phyloP scores from a whole-genome alignment of 2,113 vertebrate genomes.

The Malaclemys terrapin region DNA sequence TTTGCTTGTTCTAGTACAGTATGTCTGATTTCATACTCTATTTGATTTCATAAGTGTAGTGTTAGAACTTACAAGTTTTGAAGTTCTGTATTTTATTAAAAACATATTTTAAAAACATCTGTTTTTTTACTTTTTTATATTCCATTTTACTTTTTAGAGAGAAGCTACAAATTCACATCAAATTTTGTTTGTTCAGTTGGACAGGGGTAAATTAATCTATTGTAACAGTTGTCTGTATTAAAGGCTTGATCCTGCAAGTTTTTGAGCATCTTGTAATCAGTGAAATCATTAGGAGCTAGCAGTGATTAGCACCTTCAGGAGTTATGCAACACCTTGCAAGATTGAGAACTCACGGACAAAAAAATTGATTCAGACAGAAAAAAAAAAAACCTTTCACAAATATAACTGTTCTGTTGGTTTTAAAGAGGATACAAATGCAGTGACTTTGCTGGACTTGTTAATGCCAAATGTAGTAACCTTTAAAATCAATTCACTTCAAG shows the following conservation, averaged over 20 bases:
- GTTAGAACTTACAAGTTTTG: constrained; percentile 44
- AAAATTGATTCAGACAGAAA: background rate
- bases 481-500: constrained; percentile 51
- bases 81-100: background rate
- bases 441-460: constrained; percentile 31
- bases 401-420: background rate
- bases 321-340: background rate
- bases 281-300: constrained; percentile 28
- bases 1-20: constrained; percentile 50
- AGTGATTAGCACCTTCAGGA: background rate
- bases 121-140: constrained; percentile 28
- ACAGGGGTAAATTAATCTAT: background rate
- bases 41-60: constrained; percentile 46
- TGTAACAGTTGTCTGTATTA: background rate
- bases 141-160: constrained; percentile 22
- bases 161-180: constrained; percentile 19
- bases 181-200: constrained; percentile 26
- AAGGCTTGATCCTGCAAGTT: background rate
- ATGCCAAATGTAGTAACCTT: constrained; percentile 29
- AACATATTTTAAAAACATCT: background rate
- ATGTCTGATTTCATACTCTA: constrained; percentile 46
- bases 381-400: constrained; percentile 23
- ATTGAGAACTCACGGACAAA: background rate
- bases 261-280: background rate
- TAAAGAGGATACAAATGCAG: constrained; percentile 6